Conservation (phyloP, 1,140 invertebrate genomes). For the Gerris buenoi region DNA sequence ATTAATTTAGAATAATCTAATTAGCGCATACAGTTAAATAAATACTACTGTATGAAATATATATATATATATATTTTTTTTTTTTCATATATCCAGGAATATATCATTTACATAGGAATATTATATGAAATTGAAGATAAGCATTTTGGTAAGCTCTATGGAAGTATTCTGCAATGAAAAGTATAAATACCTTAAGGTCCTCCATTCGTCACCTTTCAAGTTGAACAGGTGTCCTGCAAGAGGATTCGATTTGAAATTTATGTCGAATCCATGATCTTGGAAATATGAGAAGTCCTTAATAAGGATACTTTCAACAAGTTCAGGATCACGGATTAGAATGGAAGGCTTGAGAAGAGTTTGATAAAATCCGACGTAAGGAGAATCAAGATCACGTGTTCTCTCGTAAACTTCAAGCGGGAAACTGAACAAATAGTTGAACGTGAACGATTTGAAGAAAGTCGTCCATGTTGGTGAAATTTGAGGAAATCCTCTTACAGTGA, state of each 20-base stretch:
- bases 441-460: not conserved
- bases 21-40: too few relatives aligned
- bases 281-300: conserved; percentile 29
- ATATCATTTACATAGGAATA: too few relatives aligned
- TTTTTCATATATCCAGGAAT: too few relatives aligned
- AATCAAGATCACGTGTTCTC: not conserved
- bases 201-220: conserved; percentile 25
- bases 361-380: not conserved
- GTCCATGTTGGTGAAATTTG: not conserved
- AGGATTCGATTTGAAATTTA: conserved; percentile 17
- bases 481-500: not conserved
- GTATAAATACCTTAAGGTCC: conserved; percentile 32
- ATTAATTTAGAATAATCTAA: too few relatives aligned
- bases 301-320: conserved; percentile 25
- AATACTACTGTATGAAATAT: too few relatives aligned
- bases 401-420: not conserved
- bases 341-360: conserved; percentile 13
- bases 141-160: too few relatives aligned
- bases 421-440: not conserved
- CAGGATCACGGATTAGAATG: conserved; percentile 28
- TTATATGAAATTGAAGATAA: too few relatives aligned
- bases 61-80: too few relatives aligned
- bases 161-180: too few relatives aligned
- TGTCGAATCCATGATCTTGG: conserved; percentile 18
- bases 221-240: conserved; percentile 10